Conservation (phyloP, 2,797 vertebrate genomes). For the Pangasius krempfi region DNA sequence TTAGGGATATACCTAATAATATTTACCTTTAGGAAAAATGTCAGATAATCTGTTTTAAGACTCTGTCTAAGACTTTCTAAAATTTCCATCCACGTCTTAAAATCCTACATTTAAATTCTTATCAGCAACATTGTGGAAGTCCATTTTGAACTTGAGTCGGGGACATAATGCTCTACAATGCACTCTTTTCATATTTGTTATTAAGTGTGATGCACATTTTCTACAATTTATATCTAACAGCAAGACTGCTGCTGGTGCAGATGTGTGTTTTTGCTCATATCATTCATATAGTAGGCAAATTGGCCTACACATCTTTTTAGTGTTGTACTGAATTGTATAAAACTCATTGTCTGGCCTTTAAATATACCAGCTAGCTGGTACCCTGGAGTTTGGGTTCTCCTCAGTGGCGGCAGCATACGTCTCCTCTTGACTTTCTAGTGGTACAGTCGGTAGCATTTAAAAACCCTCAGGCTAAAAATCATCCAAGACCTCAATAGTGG, state of each 20-base stretch:
- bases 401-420: conserved; percentile 62
- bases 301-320: conserved; percentile 32
- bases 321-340: conserved; percentile 48
- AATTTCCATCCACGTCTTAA: not conserved
- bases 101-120: conserved; percentile 7
- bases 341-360: conserved; percentile 47
- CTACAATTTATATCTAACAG: conserved; percentile 17
- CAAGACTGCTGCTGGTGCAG: conserved; percentile 31
- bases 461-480: conserved; percentile 62
- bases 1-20: no score
- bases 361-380: conserved; percentile 43
- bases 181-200: conserved; percentile 5
- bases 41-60: conserved; percentile 8
- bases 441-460: conserved; percentile 58
- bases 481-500: conserved; percentile 60
- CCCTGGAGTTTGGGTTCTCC: conserved; percentile 55
- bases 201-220: not conserved
- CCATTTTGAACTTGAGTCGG: conserved; percentile 31
- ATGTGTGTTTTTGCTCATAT: conserved; percentile 44
- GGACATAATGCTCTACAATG: conserved; percentile 19
- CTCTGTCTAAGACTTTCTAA: not conserved
- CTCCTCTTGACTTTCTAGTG: conserved; percentile 57
- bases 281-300: conserved; percentile 41
- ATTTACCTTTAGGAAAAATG: not conserved
- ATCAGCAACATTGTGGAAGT: conserved; percentile 33